Percentiles rank a stretch among this genome's conserved stretches.
Conservation (phyloP, 1,140 invertebrate genomes). For the Drosophila nigromelanica region DNA sequence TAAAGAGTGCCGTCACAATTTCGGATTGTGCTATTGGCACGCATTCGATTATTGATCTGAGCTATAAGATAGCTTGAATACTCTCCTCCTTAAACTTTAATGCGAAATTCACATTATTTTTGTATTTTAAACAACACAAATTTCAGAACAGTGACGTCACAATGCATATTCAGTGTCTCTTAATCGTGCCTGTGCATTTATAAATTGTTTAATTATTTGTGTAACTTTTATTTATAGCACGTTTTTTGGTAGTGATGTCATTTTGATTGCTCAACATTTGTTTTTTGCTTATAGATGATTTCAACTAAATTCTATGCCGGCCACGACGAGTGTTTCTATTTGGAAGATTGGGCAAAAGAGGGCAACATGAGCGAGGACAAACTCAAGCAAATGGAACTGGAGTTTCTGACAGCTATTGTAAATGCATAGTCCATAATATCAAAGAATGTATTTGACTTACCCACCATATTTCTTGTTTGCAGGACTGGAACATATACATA, state of each 20-base stretch:
- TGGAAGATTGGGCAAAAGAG: slow-evolving; percentile 94
- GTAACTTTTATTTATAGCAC: slow-evolving; percentile 10
- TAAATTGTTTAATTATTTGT: background rate
- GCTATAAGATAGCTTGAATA: no score
- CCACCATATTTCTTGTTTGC: slow-evolving; percentile 28
- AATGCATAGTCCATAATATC: slow-evolving; percentile 73
- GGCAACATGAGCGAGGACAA: slow-evolving; percentile 89
- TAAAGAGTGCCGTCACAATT: no score
- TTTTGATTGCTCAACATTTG: slow-evolving; percentile 15
- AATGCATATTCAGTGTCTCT: no score
- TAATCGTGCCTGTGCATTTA: background rate
- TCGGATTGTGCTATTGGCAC: no score
- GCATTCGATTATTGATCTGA: no score
- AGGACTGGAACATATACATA: slow-evolving; percentile 94
- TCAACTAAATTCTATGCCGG: slow-evolving; percentile 97
- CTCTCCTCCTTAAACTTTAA: no score
- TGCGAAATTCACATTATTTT: no score
- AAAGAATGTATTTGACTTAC: background rate
- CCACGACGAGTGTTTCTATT: slow-evolving; percentile 94
- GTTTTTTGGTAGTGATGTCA: slow-evolving; percentile 30
- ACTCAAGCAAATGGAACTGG: slow-evolving; percentile 92
- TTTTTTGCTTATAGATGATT: slow-evolving; percentile 90
- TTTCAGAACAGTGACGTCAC: no score
- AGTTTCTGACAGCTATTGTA: slow-evolving; percentile 96
- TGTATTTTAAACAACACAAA: no score